These are phyloP conservation scores for Dioctria linearis DNA, from an alignment of 2,888 invertebrate genomes.

Conservation along the genomic window DNA sequence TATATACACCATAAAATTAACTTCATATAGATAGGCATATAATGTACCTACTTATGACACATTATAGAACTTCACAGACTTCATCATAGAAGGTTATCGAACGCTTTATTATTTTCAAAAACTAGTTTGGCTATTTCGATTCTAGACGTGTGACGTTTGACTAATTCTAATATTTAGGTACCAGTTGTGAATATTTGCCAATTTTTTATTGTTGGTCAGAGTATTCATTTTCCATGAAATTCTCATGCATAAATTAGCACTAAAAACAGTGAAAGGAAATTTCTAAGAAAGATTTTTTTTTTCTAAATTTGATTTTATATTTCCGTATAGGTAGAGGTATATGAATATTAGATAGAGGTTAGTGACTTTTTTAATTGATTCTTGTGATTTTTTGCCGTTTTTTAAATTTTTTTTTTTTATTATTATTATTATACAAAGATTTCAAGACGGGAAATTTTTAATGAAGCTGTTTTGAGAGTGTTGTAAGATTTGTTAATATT, in stretches of 20 bases:
- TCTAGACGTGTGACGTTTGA: background rate
- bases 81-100: constrained; percentile 27
- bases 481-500: background rate
- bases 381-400: too few relatives aligned
- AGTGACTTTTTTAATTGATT: constrained; percentile 37
- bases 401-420: background rate
- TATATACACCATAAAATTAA: background rate
- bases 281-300: constrained; percentile 16
- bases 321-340: too few relatives aligned
- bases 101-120: constrained; percentile 40
- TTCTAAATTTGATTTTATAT: background rate
- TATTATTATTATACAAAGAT: background rate
- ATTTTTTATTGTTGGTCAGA: background rate
- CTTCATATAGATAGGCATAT: too few relatives aligned
- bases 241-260: constrained; percentile 46
- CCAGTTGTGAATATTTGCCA: constrained; percentile 12
- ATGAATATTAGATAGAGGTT: constrained; percentile 24
- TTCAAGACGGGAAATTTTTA: background rate
- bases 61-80: background rate
- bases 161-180: background rate
- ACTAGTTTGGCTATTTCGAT: constrained; percentile 33
- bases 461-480: background rate
- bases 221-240: background rate
- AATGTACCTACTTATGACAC: background rate
- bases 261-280: constrained; percentile 44